Evolutionary conservation across 2,113 vertebrate genomes (phyloP), one percentile per base, ranked within the genome.

Genomic region (Dromas ardeola): DNA sequence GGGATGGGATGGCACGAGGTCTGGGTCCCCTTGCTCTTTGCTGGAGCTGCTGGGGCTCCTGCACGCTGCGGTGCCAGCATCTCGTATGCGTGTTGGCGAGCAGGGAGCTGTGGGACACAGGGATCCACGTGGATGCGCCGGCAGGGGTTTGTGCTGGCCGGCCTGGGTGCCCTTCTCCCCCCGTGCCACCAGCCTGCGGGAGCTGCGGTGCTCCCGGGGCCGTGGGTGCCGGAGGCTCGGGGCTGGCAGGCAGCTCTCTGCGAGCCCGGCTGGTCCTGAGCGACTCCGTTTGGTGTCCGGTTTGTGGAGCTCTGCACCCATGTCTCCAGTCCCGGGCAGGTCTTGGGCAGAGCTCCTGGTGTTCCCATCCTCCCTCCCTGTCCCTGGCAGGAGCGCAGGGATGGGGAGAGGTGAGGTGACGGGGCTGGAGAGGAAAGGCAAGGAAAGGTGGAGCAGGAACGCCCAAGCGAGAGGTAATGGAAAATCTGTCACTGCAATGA

Each of bases 41-140:
- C 61, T 25, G 69, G 59, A 62, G 73, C 53, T 63, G 71, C 72
- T 34, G 89, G 29, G 15, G 26, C 43, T 81, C n/a, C 69, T 23
- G 73, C 50, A 2, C 2, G 11, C 32, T 5, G 25, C 4, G 4
- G 56, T 22, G 76, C 71, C 0, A 3, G 56, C 23, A 18, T 16
- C 42, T 45, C 2, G 0, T 17, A 23, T 30, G 69, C 7, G 1
- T 14, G 52, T 36, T 23, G 1, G 2, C 1, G 5, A 49, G 47
- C 47, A 49, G 47, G 47, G 47, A 49, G 47, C 80, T 21, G 59
- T 38, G 55, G 81, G 47, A 56, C 20, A 10, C 10, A 4, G n/a
- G 20, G 45, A 53, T 40, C 47, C 1, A 1, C 0, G 1, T 5
- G 38, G 52, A 50, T 62, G 38, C 42, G 78, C 19, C n/a, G 2